Evolutionary conservation across 2,888 invertebrate genomes (phyloP).

Genomic region (Platycheirus albimanus): DNA sequence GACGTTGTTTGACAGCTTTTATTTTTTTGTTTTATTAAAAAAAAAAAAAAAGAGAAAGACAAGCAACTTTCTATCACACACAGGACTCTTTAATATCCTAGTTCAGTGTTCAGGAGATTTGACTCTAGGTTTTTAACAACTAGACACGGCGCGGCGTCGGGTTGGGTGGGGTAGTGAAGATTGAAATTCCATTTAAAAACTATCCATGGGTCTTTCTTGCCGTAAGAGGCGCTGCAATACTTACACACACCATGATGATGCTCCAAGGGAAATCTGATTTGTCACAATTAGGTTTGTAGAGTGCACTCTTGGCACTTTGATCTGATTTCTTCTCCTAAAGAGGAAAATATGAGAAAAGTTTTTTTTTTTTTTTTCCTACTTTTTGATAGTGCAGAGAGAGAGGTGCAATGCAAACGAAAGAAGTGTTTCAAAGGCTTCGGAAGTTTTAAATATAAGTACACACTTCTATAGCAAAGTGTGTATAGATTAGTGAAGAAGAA

Average conservation of each 20-base stretch:
- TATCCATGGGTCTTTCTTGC: background rate
- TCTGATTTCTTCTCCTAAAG: conserved; percentile 21
- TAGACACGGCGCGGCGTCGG: too few relatives aligned
- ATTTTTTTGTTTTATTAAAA: too few relatives aligned
- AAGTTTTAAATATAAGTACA: background rate
- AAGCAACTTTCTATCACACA: background rate
- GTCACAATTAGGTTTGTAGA: conserved; percentile 45
- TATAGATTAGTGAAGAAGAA: too few relatives aligned
- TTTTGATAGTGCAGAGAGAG: background rate
- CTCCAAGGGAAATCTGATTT: conserved; percentile 46
- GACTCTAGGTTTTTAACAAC: background rate
- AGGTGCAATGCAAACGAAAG: background rate
- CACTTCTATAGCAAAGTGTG: too few relatives aligned
- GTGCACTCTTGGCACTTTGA: conserved; percentile 45
- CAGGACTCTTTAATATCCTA: conserved; percentile 20
- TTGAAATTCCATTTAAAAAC: background rate
- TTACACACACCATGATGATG: background rate
- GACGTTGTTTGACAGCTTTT: conserved; percentile 2
- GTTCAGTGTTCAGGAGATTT: too few relatives aligned
- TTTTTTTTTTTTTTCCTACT: background rate
- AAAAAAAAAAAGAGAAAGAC: too few relatives aligned
- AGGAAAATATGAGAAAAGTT: conserved; percentile 31
- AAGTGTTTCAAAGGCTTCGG: conserved; percentile 17
- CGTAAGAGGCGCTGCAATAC: conserved; percentile 1
- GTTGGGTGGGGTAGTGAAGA: background rate